Evolutionary conservation across 2,888 invertebrate species (phyloP), one percentile per base, ranked within the genome.

Genomic region (Volucella bombylans): DNA sequence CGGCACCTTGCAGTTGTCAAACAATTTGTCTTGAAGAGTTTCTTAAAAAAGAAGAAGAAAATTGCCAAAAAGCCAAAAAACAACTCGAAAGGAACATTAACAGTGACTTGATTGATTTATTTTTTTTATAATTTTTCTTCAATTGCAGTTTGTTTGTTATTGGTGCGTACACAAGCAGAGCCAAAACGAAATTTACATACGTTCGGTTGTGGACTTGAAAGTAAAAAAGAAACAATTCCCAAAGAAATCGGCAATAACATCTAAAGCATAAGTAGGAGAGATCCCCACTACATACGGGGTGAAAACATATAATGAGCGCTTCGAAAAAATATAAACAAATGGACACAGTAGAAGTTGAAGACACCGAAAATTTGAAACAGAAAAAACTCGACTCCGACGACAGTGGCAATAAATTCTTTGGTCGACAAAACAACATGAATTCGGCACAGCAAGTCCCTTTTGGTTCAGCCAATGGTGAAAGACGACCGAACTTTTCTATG

Each of bases 291-390:
- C 8, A 31, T 6, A 31, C 31, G 31, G 31, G 31, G 31, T 31
- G 71, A 47, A 49, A 73, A 64, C 83, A 82, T 89, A 89, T 87
- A 88, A 91, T 91, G 91, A 91, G 91, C 90, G 90, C 91, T 88
- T 90, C 91, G 69, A 91, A 91, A 89, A 91, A 91, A 89, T 90
- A 91, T 73, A 91, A 91, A 88, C 89, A 89, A 76, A 90, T 91
- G 89, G 91, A 91, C 87, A 90, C 91, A 86, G 88, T 88, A 83
- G 86, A 90, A 76, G 86, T 86, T 68, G 87, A 90, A 88, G 90
- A 91, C 71, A 91, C 89, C 49, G 91, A 91, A 72, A 91, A 91
- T 78, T 90, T 89, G 47, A 87, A 90, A 64, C 87, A 89, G 43
- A 89, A 90, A 77, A 89, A 90, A 87, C 87, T 87, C 31, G 62